Evolutionary conservation across 1,140 invertebrate genomes (phyloP), one percentile per base, ranked within the genome.

Genomic region (Sitobion miscanthi): DNA sequence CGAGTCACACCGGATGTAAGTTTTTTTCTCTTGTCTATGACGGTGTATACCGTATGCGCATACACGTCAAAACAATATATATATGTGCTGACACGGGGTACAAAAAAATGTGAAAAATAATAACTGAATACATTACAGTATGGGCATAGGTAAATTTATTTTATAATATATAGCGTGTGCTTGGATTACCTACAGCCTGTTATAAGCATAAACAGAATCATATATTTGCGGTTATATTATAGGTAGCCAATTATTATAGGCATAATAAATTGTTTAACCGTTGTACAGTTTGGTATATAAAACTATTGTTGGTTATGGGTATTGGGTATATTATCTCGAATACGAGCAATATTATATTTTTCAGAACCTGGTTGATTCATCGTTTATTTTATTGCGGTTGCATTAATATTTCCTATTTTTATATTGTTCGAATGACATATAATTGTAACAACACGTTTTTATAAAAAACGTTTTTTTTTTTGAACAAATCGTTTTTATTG

Each of bases 11-110:
- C 54, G 90, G 69, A 91, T 77, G 69, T 91, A 91, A 49, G 47
- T 92, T 45, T 82, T 38, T 91, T 91, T 21, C 23, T 42, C 23
- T 86, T 9, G 38, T 86, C 82, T 52, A 21, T 21, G 25, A 69
- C 69, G 45, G 69, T 69, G 8, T 38, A 49, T 62, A 52, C 86
- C 47, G 49, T 90, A 90, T 90, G 88, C 88, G n/a, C 88, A 90
- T 90, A 90, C 88, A 52, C 88, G 52, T 90, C 88, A 62, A 77
- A 77, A 57, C 88, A n/a, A 8, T 35, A 54, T 38, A 52, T 35
- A 38, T 11, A n/a, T 17, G 42, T 47, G 6, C 42, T 7, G 38
- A 30, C 42, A 45, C 83, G 49, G 87, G n/a, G 49, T 52, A 52
- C 11, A 89, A 54, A 52, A 20, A 89, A 35, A 20, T n/a, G 14